A percentile compares a stretch with the other conserved stretches of the same genome.
Conservation (phyloP, 2,888 invertebrate genomes). For the Blastobasis lacticolella region DNA sequence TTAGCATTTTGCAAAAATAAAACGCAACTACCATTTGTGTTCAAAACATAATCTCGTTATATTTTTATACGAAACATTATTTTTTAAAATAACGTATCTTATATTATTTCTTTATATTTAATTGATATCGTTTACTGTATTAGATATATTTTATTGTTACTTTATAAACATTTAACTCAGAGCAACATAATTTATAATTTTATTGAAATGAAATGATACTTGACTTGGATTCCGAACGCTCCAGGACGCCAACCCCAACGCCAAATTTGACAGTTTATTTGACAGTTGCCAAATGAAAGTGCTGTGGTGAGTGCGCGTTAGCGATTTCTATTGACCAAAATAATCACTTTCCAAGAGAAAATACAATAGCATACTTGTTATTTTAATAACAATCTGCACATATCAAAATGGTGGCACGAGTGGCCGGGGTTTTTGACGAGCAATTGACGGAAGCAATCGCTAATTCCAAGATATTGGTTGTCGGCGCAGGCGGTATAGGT, state of each 20-base stretch:
- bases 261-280: conserved; percentile 43
- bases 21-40: too few relatives aligned
- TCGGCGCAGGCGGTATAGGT: conserved; percentile 99
- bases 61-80: too few relatives aligned
- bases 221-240: conserved; percentile 18
- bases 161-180: too few relatives aligned
- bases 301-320: conserved; percentile 20
- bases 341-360: background rate
- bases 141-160: too few relatives aligned
- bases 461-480: conserved; percentile 85
- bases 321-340: conserved; percentile 13
- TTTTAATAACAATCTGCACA: conserved; percentile 15
- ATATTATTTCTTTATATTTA: too few relatives aligned
- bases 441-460: conserved; percentile 78
- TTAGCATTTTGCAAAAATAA: too few relatives aligned
- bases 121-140: too few relatives aligned
- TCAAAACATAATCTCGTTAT: too few relatives aligned
- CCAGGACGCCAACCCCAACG: conserved; percentile 33
- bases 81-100: too few relatives aligned
- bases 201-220: too few relatives aligned
- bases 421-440: conserved; percentile 79
- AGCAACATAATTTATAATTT: too few relatives aligned
- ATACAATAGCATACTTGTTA: conserved; percentile 12
- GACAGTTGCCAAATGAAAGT: conserved; percentile 11
- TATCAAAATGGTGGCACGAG: conserved; percentile 77